Evolutionary conservation across 2,797 vertebrate species (phyloP).

Genomic region (Serranus cabrilla): DNA sequence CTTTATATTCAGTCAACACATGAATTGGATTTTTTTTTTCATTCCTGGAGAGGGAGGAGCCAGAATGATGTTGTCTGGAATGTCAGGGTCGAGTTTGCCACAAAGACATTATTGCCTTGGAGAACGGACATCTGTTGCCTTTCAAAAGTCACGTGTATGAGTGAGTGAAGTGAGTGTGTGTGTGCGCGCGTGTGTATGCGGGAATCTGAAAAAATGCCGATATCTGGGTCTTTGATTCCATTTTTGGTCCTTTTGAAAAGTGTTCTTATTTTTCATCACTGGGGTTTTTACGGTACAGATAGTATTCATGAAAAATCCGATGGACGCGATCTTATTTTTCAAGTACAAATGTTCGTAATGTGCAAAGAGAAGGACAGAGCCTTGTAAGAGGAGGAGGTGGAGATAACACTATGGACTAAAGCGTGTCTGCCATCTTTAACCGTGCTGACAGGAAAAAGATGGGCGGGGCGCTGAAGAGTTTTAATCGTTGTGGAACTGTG

Average conservation of each 20-base stretch:
- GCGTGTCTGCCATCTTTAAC: conserved; percentile 58
- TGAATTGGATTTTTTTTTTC: conserved; percentile 54
- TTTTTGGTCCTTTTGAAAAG: conserved; percentile 85
- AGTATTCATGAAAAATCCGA: conserved; percentile 81
- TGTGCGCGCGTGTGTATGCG: conserved; percentile 40
- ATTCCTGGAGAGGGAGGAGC: conserved; percentile 80
- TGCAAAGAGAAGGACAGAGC: conserved; percentile 62
- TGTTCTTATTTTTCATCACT: conserved; percentile 88
- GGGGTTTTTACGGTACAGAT: conserved; percentile 85
- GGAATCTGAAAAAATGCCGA: conserved; percentile 50
- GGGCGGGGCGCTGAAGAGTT: conserved; percentile 37
- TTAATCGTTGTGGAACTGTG: conserved; percentile 33
- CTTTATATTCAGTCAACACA: conserved; percentile 71
- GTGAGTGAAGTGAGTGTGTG: conserved; percentile 58
- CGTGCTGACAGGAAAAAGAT: conserved; percentile 29
- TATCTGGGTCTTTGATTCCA: conserved; percentile 78
- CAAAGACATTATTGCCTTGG: conserved; percentile 89
- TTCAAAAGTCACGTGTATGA: conserved; percentile 76
- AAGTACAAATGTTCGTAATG: conserved; percentile 74
- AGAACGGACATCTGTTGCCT: conserved; percentile 87
- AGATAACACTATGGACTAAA: conserved; percentile 66
- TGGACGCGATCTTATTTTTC: conserved; percentile 83
- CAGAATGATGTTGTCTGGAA: conserved; percentile 77
- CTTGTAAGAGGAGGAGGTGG: conserved; percentile 51
- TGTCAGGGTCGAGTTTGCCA: conserved; percentile 86